phyloP scores from a whole-genome alignment of 2,888 invertebrate species.

The Xylota sylvarum region DNA sequence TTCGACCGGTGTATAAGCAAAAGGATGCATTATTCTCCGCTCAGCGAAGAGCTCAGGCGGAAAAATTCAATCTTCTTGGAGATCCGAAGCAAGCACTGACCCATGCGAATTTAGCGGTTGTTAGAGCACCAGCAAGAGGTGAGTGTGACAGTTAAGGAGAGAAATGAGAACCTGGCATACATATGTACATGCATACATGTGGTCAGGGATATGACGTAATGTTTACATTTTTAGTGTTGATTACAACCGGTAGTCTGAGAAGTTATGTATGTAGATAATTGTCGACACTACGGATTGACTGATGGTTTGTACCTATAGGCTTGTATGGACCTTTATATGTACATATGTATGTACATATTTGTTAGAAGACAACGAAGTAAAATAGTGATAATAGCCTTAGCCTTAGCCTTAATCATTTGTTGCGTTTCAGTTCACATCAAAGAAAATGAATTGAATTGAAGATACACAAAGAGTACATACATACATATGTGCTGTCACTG shows the following conservation, averaged over 20 bases:
- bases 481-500: too few species aligned
- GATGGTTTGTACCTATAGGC: too few species aligned
- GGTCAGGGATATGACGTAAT: slow-evolving; percentile 33
- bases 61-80: slow-evolving; percentile 86
- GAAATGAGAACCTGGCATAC: neutral
- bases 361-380: too few species aligned
- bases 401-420: too few species aligned
- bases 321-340: too few species aligned
- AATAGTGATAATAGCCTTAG: too few species aligned
- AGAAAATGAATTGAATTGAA: too few species aligned
- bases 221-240: slow-evolving; percentile 17
- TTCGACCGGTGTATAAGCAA: slow-evolving; percentile 88
- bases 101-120: slow-evolving; percentile 90
- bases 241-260: slow-evolving; percentile 1
- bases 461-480: too few species aligned
- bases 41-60: slow-evolving; percentile 88
- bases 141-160: slow-evolving; percentile 47
- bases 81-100: slow-evolving; percentile 87
- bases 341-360: too few species aligned
- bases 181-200: too few species aligned
- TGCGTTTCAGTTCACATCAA: too few species aligned
- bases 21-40: slow-evolving; percentile 88
- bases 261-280: neutral
- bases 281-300: too few species aligned
- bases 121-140: slow-evolving; percentile 90